Base-by-base conservation (phyloP, 2,113 vertebrate genomes). In the Panurus biarmicus region DNA sequence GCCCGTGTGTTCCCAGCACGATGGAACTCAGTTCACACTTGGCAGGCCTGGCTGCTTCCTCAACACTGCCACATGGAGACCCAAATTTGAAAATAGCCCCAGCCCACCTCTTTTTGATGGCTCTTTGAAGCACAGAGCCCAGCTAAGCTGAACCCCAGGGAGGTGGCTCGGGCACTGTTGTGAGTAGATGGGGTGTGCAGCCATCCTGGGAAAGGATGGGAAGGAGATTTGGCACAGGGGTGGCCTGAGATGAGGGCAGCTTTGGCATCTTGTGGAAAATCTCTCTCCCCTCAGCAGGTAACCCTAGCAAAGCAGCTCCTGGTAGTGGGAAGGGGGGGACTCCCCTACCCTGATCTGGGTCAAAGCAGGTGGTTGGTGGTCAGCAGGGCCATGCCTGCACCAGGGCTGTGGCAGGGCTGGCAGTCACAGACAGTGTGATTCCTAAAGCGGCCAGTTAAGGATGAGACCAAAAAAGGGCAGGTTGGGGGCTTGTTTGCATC, bases 371-470 rank as follows among this genome's bases (percentile, higher is more conserved):
- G 40, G 23, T 15, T 75, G 12, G 23, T 81, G 73, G 47, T 70
- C n/a, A 25, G 29, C 0, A 0, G 42, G 31, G 35, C 51, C 1
- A 0, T 3, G 5, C n/a, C 69, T 14, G 28, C 25, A 29, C 31
- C 40, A 66, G 53, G 35, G 26, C 57, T 73, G 57, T 51, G 78
- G 11, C 5, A 11, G 29, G 16, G 1, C 14, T 60, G 22, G 71
- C 61, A 60, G 1, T 44, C 0, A 0, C 11, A 19, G 50, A n/a
- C 45, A 36, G 9, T 24, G 60, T 31, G 61, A 60, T 85, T 51
- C 48, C 7, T 65, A 9, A 69, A 87, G 42, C 53, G 82, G 29
- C n/a, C 74, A 61, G 70, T 61, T 69, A 48, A 74, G 61, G 77
- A 48, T 0, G 5, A 77, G 76, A 65, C 62, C 9, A 7, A 47